Evolutionary conservation across 2,797 vertebrate species (phyloP).

Genomic region (Leptodactylus fallax): DNA sequence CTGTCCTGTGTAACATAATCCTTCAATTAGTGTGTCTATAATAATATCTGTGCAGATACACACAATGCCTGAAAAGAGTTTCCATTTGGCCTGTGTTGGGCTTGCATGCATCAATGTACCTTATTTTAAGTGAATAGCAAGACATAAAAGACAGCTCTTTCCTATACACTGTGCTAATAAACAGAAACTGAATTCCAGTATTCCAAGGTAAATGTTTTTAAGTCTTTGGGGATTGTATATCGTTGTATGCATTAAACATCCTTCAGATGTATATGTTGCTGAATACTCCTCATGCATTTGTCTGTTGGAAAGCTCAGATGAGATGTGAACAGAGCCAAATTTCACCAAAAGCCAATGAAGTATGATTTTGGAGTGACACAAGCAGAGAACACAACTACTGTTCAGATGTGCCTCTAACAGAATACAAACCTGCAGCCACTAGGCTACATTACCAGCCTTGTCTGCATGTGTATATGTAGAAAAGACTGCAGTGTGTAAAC

Average conservation of each 20-base stretch:
- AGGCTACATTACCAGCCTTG: background rate
- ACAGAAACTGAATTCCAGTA: too few species aligned
- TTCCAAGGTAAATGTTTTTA: too few species aligned
- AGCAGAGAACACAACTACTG: too few species aligned
- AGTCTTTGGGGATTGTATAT: too few species aligned
- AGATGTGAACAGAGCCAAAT: too few species aligned
- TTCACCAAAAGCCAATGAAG: background rate
- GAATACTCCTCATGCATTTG: too few species aligned
- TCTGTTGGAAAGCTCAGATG: background rate
- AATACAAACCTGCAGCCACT: background rate
- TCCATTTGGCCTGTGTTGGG: background rate
- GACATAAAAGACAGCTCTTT: background rate
- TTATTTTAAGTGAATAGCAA: background rate
- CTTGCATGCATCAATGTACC: background rate
- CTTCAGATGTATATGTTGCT: background rate
- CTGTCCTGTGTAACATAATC: constrained; percentile 21
- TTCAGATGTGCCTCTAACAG: too few species aligned
- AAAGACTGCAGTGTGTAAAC: background rate
- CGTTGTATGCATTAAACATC: too few species aligned
- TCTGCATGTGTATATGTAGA: background rate
- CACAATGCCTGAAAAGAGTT: background rate
- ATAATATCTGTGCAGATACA: background rate
- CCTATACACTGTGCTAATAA: background rate
- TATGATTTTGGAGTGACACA: too few species aligned
- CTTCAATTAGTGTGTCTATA: background rate